phyloP scores from a whole-genome alignment of 2,888 invertebrate genomes.

The Melinaea marsaeus region DNA sequence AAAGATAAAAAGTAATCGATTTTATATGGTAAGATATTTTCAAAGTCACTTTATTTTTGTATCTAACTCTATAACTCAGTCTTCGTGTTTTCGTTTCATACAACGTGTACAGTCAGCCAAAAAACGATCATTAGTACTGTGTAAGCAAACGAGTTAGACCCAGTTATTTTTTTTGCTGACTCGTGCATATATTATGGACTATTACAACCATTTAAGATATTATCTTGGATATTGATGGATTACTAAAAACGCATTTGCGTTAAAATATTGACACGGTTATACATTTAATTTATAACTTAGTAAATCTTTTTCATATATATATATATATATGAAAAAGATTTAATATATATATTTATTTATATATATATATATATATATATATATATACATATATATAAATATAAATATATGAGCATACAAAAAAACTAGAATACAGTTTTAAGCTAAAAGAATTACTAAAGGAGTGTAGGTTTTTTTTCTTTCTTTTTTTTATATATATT shows the following conservation, averaged over 20 bases:
- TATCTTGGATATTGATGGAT: conserved; percentile 59
- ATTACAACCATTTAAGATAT: conserved; percentile 72
- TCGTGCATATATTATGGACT: conserved; percentile 61
- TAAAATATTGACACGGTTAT: conserved; percentile 7
- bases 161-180: conserved; percentile 49
- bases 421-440: no score
- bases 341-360: no score
- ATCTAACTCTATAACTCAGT: conserved; percentile 5
- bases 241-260: conserved; percentile 37
- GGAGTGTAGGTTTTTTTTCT: no score
- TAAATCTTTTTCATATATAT: background rate
- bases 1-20: no score
- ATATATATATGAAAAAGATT: no score
- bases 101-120: conserved; percentile 17
- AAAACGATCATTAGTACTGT: conserved; percentile 30
- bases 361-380: no score
- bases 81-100: conserved; percentile 6
- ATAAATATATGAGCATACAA: no score
- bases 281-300: conserved; percentile 1
- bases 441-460: no score
- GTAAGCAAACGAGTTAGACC: conserved; percentile 22
- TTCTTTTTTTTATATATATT: no score
- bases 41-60: background rate
- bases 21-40: no score
- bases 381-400: no score